Conservation (phyloP, 92 coral and sea anemone genomes). For the Epizoanthus illoricatus region DNA sequence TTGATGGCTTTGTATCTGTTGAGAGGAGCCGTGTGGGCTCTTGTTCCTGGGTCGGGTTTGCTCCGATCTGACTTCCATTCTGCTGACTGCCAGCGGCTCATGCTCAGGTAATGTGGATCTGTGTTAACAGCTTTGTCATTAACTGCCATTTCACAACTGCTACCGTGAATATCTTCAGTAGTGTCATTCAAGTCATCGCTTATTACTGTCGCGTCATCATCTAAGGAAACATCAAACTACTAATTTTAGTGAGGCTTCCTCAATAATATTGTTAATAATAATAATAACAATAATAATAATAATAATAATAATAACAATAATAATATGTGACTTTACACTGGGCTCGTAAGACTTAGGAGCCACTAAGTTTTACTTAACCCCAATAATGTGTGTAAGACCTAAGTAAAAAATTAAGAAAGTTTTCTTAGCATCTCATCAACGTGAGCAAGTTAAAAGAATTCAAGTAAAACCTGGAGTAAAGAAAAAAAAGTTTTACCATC, state of each 20-base stretch:
- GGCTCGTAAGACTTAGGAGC: no score
- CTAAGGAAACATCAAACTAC: neutral
- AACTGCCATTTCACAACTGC: neutral
- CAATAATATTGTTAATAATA: no score
- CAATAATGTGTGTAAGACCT: no score
- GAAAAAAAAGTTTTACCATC: no score
- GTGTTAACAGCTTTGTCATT: slow-evolving; percentile 73
- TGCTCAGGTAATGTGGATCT: slow-evolving; percentile 83
- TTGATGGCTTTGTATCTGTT: slow-evolving; percentile 74
- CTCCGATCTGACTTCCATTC: slow-evolving; percentile 80
- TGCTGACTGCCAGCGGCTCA: slow-evolving; percentile 80
- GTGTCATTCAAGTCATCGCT: slow-evolving; percentile 31
- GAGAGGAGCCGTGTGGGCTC: slow-evolving; percentile 70
- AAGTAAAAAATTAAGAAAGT: no score
- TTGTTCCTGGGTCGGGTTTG: slow-evolving; percentile 57
- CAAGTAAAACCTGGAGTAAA: no score
- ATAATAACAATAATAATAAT: no score
- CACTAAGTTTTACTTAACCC: no score
- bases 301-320: no score
- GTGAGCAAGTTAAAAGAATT: no score
- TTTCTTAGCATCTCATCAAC: no score
- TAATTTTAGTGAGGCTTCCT: no score
- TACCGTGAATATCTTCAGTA: slow-evolving; percentile 16
- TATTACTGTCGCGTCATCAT: slow-evolving; percentile 30
- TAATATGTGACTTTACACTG: neutral